Conservation (phyloP, 1,140 invertebrate species). For the Marisa cornuarietis region DNA sequence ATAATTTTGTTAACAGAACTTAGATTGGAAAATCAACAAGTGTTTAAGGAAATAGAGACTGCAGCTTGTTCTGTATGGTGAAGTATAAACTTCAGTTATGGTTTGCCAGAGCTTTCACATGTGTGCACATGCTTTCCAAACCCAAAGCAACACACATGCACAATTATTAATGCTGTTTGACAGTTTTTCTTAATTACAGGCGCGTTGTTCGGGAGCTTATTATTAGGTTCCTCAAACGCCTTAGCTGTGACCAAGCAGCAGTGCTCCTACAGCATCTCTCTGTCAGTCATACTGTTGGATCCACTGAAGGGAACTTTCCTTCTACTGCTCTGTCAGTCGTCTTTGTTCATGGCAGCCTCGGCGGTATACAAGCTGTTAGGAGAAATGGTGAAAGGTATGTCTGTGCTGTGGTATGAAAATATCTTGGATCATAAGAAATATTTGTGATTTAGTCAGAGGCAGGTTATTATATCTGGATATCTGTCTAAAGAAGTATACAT, state of each 20-base stretch:
- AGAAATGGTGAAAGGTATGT: background rate
- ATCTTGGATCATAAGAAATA: too few species aligned
- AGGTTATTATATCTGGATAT: too few species aligned
- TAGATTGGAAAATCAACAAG: too few species aligned
- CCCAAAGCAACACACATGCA: background rate
- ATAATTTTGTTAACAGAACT: too few species aligned
- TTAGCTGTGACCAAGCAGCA: constrained; percentile 15
- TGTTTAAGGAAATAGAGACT: too few species aligned
- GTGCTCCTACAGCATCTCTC: background rate
- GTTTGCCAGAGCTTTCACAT: too few species aligned
- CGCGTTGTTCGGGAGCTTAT: constrained; percentile 33
- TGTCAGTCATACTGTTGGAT: background rate
- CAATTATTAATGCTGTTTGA: background rate
- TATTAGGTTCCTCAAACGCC: constrained; percentile 33
- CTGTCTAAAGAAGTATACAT: too few species aligned
- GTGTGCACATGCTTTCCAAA: too few species aligned
- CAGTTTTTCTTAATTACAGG: constrained; percentile 20
- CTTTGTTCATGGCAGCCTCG: constrained; percentile 9
- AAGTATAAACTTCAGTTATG: too few species aligned
- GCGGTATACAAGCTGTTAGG: constrained; percentile 10
- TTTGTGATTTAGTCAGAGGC: too few species aligned
- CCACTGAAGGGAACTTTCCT: background rate
- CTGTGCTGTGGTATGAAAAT: too few species aligned
- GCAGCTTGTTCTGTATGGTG: too few species aligned
- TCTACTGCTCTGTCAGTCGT: background rate